phyloP scores from a whole-genome alignment of 2,797 vertebrate species.

The Tragopan temminckii region DNA sequence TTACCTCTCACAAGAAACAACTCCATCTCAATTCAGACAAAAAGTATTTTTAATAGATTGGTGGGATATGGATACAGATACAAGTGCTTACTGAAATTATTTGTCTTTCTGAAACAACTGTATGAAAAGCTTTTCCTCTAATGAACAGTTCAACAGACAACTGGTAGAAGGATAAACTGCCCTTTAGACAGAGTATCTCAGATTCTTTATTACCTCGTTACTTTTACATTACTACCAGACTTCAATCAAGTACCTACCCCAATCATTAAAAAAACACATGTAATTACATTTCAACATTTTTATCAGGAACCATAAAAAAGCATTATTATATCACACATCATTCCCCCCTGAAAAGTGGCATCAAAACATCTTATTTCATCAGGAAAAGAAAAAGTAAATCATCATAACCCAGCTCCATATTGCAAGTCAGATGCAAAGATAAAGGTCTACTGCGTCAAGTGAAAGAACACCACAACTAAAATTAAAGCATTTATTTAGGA shows the following conservation, averaged over 20 bases:
- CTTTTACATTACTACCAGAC: neutral
- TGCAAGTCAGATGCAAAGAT: neutral
- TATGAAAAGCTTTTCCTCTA: neutral
- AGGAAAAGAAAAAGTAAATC: neutral
- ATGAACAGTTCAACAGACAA: neutral
- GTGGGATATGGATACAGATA: slow-evolving; percentile 68
- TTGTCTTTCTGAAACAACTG: neutral
- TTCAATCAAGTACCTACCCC: neutral
- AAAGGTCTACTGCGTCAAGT: neutral
- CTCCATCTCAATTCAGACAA: neutral
- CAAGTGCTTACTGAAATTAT: slow-evolving; percentile 10
- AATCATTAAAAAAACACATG: neutral
- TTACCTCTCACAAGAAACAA: neutral
- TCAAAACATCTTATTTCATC: neutral
- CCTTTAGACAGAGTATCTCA: neutral
- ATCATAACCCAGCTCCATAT: neutral
- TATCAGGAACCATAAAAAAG: neutral
- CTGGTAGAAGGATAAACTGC: neutral
- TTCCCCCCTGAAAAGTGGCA: neutral
- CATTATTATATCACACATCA: neutral
- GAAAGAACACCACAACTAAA: neutral
- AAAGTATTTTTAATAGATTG: slow-evolving; percentile 38
- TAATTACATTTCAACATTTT: neutral
- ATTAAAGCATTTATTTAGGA: neutral
- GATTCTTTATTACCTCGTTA: neutral